Base-by-base conservation (phyloP, 2,888 invertebrate species). In the Autographa gamma region DNA sequence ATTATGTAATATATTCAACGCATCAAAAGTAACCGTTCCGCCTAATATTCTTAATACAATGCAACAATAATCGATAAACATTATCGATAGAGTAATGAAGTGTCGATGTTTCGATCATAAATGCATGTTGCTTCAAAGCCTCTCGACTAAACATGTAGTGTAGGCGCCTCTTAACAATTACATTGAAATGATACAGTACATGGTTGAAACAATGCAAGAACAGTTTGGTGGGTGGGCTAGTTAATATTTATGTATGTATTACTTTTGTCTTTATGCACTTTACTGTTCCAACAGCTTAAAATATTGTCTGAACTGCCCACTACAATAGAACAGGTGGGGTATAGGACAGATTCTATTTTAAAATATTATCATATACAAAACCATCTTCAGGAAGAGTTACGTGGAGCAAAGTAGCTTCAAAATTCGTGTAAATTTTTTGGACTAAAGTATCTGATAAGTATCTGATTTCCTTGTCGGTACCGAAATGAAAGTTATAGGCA, bases 141-240 rank as follows among this genome's bases (percentile, higher is more conserved):
- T 56, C 69, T 73, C 69, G 70, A 70, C 63, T 54, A 79, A 70
- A 73, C 71, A 66, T 48, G 70, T 69, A 80, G 90, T 89, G 93
- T 93, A 92, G 93, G 93, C 92, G 93, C 90, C 87, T 84, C 85
- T 61, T 73, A 61, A 88, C 89, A 90, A 91, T 93, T 91, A 91
- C 86, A 92, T 92, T 92, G 89, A 91, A 92, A 93, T 93, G 87
- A 88, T 91, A 91, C 88, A 90, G 88, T 88, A 86, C 76, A 80
- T 67, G 81, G 80, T 88, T 88, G 85, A 91, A 91, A 95, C 94
- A 95, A 94, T 94, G 92, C 90, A 80, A 84, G 87, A 86, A 89
- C 89, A 83, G 86, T 89, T 88, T 83, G 88, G 93, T 94, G 93
- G 94, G 94, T 88, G 93, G 90, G 88, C 88, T 88, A 78, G 82